Base-by-base conservation (phyloP, 2,113 vertebrate genomes). In the Gnathonemus echidnorhynchus region DNA sequence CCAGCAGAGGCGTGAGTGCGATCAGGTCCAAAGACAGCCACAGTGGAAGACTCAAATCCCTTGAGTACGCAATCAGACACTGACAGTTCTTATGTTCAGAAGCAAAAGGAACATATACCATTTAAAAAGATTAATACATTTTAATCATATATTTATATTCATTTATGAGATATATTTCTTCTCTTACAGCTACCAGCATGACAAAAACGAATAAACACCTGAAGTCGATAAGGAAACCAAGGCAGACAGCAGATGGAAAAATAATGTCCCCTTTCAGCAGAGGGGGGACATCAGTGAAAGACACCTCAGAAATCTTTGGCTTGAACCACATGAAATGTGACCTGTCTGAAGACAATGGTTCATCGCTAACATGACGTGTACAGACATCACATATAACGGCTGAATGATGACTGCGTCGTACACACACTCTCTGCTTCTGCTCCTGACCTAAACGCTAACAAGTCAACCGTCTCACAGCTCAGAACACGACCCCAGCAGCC, bases 251-350 rank as follows among this genome's bases (percentile, higher is more conserved):
- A 91, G 94, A 95, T 95, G 94, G 91, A 92, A 92, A 93, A 93
- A 42, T 86, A 87, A 88, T 91, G 31, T 84, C 91, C 84, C 90
- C 91, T 93, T 92, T 91, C 89, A 91, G 91, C 87, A 89, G 90
- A 62, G 56, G 91, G 90, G 91, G 92, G 88, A 93, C 87, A 92
- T 86, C 10, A 35, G 88, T 85, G 90, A 92, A 91, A 39, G 89
- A 94, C 88, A 91, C 88, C 90, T 89, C 62, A 90, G 52, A 91
- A 85, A 93, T 96, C 95, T 96, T 96, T 96, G 96, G 95, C 94
- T 96, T 91, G 35, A 95, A 95, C 95, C 95, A 94, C 90, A 35
- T 92, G 92, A 94, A 91, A 93, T 90, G 87, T 90, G 92, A 93
- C 58, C 58, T 93, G 86, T 91, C 92, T 92, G 42, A 88, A 89